Evolutionary conservation across 2,113 vertebrate species (phyloP), one percentile per base, ranked within the genome.

Genomic region (Rhodinocichla rosea): DNA sequence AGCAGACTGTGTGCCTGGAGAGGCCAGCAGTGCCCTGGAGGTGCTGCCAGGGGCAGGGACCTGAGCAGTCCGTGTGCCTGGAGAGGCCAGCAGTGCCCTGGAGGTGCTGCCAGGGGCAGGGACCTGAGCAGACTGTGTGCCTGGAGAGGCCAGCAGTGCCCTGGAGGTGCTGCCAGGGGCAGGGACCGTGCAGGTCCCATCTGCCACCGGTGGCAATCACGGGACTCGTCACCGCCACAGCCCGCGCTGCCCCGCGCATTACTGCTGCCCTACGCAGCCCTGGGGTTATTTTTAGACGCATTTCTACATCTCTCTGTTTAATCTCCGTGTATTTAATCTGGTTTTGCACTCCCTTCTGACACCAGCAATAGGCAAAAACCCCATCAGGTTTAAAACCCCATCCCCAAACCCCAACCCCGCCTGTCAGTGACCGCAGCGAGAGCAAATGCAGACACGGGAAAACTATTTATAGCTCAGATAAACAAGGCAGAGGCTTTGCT

Each of bases 401-500:
- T 44, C 44, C 62, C 56, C 53, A 83, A 55, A 49, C 23, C 78
- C 53, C 63, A 76, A 2, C 44, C 9, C 42, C 1, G 15, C 30
- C n/a, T 24, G 77, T 33, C 56, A 30, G 6, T 91, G 91, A 84
- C 84, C 86, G 9, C 87, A 85, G 75, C 5, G 8, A 65, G 87
- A 85, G 69, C 62, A 40, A 64, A 73, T 0, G 7, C 69, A 91
- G 74, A 24, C 89, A 15, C 0, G 3, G 52, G n/a, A 40, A 15
- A 59, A 9, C 68, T 82, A 94, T 92, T 92, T 93, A 77, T 92
- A 95, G 84, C 74, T 35, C 70, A 73, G 77, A 67, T 80, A 90
- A 91, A 92, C 84, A 84, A n/a, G 64, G 53, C 75, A 53, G 79
- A 80, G 78, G 71, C 35, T 96, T 90, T 59, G 76, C 88, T 78